Base-by-base conservation (phyloP, 2,797 vertebrate genomes). In the Betta splendens region DNA sequence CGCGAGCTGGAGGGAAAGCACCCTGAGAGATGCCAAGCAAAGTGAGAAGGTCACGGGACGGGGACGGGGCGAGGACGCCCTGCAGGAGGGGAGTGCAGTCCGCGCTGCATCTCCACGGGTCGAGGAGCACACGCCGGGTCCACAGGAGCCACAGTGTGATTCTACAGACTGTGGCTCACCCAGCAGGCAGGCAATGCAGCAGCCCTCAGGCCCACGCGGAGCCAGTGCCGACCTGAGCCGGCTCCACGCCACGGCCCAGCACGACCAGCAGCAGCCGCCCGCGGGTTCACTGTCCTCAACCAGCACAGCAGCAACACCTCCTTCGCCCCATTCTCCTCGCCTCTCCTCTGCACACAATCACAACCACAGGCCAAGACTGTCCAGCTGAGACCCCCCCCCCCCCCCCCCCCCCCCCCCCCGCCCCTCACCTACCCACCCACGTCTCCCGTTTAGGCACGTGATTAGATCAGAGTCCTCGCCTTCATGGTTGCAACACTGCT, bases 401-500 rank as follows among this genome's bases (percentile, higher is more conserved):
- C 33, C 29, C 23, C 38, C 43, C 42, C 33, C 29, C 62, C 26
- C 20, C 13, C 1, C 15, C 23, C 38, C 43, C 42, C 33, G n/a
- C n/a, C n/a, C n/a, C 2, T 15, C 13, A n/a, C 9, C 18, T 53
- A 32, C 21, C 26, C 25, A 22, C 5, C 10, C 29, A 37, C 42
- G 36, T 56, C 56, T 40, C 43, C 32, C 18, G 31, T 53, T 46
- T 69, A 46, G 42, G 23, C 11, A 25, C 48, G 40, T 81, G 65
- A 80, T 71, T 67, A 69, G 46, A 79, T 76, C 58, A 64, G 39
- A 21, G 16, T 56, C 57, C 26, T 67, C 42, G 20, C 31, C 56
- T 55, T 68, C 36, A 55, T 70, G 69, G 54, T 70, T 52, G 85
- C 75, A 80, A 73, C 67, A 49, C 17, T 8, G 0, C 55, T 69